phyloP scores from a whole-genome alignment of 2,888 invertebrate species.

The Rutpela maculata region DNA sequence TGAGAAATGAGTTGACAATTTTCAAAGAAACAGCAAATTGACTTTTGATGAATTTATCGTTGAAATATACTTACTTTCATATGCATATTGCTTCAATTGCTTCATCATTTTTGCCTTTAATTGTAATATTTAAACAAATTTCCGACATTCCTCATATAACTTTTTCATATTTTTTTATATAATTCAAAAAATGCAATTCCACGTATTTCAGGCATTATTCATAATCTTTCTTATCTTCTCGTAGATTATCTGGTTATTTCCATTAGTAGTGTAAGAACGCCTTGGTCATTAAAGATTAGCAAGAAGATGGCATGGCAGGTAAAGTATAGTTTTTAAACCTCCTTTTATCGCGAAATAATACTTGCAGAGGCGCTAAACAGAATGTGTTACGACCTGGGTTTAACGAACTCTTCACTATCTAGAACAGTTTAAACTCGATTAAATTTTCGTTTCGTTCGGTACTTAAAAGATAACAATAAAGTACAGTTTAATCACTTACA shows the following conservation, averaged over 20 bases:
- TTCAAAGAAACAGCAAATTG: too few relatives aligned
- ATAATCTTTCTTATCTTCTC: neutral
- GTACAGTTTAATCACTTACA: slow-evolving; percentile 9
- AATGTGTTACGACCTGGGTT: slow-evolving; percentile 63
- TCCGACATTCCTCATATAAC: too few relatives aligned
- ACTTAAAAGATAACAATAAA: slow-evolving; percentile 40
- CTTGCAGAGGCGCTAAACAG: slow-evolving; percentile 58
- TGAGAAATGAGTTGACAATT: too few relatives aligned
- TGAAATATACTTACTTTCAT: too few relatives aligned
- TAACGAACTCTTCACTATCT: slow-evolving; percentile 62
- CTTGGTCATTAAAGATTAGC: neutral
- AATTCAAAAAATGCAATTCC: too few relatives aligned
- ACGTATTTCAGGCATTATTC: neutral
- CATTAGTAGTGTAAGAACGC: neutral
- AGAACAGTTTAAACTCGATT: slow-evolving; percentile 61
- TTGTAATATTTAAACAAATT: too few relatives aligned
- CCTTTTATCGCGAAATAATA: slow-evolving; percentile 42
- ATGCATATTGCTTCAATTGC: too few relatives aligned
- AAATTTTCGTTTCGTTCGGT: slow-evolving; percentile 63
- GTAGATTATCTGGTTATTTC: neutral
- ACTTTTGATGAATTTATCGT: too few relatives aligned
- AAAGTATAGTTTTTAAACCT: neutral
- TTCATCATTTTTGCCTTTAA: too few relatives aligned
- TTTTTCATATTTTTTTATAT: too few relatives aligned
- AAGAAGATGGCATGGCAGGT: neutral